Base-by-base conservation (phyloP, 2,888 invertebrate species). In the Oxystoma pomonae region DNA sequence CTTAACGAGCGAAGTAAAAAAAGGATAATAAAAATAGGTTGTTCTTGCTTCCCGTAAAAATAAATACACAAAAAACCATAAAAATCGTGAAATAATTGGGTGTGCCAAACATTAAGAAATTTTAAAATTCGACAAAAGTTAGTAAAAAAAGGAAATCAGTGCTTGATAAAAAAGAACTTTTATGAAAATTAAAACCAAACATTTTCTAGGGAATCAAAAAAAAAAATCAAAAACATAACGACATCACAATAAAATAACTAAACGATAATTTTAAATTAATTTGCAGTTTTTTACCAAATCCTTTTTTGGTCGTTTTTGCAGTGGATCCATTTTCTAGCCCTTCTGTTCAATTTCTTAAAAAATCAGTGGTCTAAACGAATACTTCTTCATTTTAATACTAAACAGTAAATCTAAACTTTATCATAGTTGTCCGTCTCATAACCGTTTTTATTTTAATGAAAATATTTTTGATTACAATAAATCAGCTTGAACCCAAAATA, bases 131-230 rank as follows among this genome's bases (percentile, higher is more conserved):
- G 57, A 62, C 59, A 59, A 3, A 64, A 64, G 64, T 63, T 63
- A 49, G 53, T 61, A 58, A 50, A 55, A 63, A 68, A 67, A 35
- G 3, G 64, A 70, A 73, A 73, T 75, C 75, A 76, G 75, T 74
- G 74, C 76, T 77, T 78, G 76, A 78, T 76, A 78, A 78, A 77
- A 76, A 74, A 73, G 75, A 77, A 77, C 76, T 69, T 67, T 67
- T 67, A 67, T 62, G 60, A 17, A 49, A 65, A 70, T 67, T 67
- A 72, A 72, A 70, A 68, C 68, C 67, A 74, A 66, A 18, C 16
- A 57, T 58, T 49, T 58, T 17, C 7, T 55, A 5, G 18, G 22
- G 17, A 55, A 55, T 59, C 57, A 55, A 51, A 18, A 59, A 55
- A 56, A 9, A 56, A 59, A 59, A 55, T 12, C n/a, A 35, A 7